Evolutionary conservation across 2,888 invertebrate genomes (phyloP).

Genomic region (Leucozona laternaria): DNA sequence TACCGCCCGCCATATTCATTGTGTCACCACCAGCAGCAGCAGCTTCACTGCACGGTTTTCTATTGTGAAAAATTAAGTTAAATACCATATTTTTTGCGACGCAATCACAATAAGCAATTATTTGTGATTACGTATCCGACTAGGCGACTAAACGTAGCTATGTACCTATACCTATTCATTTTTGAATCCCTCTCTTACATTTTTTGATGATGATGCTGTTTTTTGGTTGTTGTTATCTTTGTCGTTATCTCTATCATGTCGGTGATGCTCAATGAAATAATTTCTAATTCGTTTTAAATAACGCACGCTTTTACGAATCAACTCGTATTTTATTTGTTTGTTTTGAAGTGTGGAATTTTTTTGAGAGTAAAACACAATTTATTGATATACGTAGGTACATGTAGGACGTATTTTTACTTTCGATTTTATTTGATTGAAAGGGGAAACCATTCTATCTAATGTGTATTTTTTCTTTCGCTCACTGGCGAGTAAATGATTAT

Average conservation of each 20-base stretch:
- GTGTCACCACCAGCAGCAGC: not conserved
- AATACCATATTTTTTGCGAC: slow-evolving; percentile 51
- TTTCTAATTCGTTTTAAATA: slow-evolving; percentile 59
- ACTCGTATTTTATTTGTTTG: not conserved
- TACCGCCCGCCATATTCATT: slow-evolving; percentile 29
- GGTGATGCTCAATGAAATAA: slow-evolving; percentile 29
- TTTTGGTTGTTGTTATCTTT: not conserved
- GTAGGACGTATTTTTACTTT: too few species aligned
- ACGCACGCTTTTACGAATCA: not conserved
- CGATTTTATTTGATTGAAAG: slow-evolving; percentile 44
- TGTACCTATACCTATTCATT: not conserved
- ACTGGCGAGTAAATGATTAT: not conserved
- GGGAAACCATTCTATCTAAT: slow-evolving; percentile 8
- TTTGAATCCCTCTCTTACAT: not conserved
- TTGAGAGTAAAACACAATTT: not conserved
- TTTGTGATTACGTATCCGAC: slow-evolving; percentile 63
- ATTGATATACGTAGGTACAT: not conserved
- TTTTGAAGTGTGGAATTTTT: slow-evolving; percentile 4
- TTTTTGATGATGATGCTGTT: not conserved
- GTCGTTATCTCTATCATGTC: slow-evolving; percentile 1
- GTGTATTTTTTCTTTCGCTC: not conserved
- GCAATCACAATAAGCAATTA: slow-evolving; percentile 73
- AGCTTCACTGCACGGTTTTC: not conserved
- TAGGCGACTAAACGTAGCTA: slow-evolving; percentile 26
- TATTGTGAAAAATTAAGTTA: slow-evolving; percentile 37